A percentile compares a stretch with the other conserved stretches of the same genome.
These are phyloP conservation scores for Scrobipalpa atriplicella DNA, from an alignment of 2,888 invertebrate genomes.

Conservation along the genomic window DNA sequence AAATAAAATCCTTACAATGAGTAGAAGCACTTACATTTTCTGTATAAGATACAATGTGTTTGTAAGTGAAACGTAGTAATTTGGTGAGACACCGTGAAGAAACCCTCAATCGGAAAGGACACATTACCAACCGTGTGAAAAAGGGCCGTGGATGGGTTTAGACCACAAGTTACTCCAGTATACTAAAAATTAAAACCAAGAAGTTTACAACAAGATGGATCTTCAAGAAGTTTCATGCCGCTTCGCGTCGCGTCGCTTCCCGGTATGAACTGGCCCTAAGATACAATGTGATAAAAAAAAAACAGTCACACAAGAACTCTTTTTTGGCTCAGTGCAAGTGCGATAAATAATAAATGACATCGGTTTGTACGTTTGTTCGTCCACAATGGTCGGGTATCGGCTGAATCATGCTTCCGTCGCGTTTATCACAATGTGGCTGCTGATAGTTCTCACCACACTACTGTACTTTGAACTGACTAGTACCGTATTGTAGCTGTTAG, in stretches of 20 bases:
- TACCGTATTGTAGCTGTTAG: too few species aligned
- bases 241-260: too few species aligned
- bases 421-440: neutral
- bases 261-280: neutral
- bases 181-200: too few species aligned
- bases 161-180: neutral
- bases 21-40: neutral
- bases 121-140: slow-evolving; percentile 64
- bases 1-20: neutral
- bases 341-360: slow-evolving; percentile 18
- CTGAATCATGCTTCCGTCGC: slow-evolving; percentile 8
- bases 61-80: slow-evolving; percentile 20
- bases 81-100: slow-evolving; percentile 23
- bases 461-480: slow-evolving; percentile 6
- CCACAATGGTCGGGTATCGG: neutral
- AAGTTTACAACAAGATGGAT: too few species aligned
- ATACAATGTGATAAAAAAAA: neutral
- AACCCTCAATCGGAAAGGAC: slow-evolving; percentile 48
- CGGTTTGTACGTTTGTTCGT: neutral
- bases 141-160: slow-evolving; percentile 46
- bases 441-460: neutral
- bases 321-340: neutral
- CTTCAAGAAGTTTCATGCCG: too few species aligned
- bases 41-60: too few species aligned
- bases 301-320: neutral